These are phyloP conservation scores for Aquatica leii DNA, from an alignment of 2,888 invertebrate species.

Conservation along the genomic window DNA sequence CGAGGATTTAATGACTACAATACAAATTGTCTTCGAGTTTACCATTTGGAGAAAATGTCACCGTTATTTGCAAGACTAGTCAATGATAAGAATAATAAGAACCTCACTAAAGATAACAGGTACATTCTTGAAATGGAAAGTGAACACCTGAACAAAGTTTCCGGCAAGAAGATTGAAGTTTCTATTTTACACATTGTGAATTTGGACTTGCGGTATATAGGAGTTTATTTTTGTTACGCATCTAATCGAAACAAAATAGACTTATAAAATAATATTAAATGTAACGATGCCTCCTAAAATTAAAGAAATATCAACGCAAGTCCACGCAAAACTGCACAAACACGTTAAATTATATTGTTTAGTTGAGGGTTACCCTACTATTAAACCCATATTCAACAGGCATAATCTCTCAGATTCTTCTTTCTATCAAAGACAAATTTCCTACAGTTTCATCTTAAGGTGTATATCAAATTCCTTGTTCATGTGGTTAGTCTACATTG, in stretches of 20 bases:
- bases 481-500: too few relatives aligned
- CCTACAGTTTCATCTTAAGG: too few relatives aligned
- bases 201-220: slow-evolving; percentile 66
- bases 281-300: slow-evolving; percentile 64
- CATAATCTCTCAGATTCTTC: too few relatives aligned
- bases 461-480: too few relatives aligned
- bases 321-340: slow-evolving; percentile 64
- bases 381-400: too few relatives aligned
- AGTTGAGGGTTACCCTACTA: slow-evolving; percentile 69
- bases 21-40: slow-evolving; percentile 55
- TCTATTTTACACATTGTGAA: slow-evolving; percentile 65
- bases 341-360: slow-evolving; percentile 65
- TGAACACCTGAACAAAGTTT: slow-evolving; percentile 58
- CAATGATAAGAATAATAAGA: slow-evolving; percentile 63
- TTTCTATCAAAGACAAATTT: too few relatives aligned
- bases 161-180: slow-evolving; percentile 58
- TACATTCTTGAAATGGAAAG: slow-evolving; percentile 58
- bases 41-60: slow-evolving; percentile 61
- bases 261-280: slow-evolving; percentile 54
- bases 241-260: slow-evolving; percentile 56
- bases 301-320: slow-evolving; percentile 57
- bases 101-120: slow-evolving; percentile 64
- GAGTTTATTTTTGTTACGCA: slow-evolving; percentile 68
- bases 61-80: slow-evolving; percentile 65
- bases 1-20: slow-evolving; percentile 54